Percentiles rank a stretch among this genome's conserved stretches.
Evolutionary conservation across 2,113 vertebrate species (phyloP).

Genomic region (Zootoca vivipara): DNA sequence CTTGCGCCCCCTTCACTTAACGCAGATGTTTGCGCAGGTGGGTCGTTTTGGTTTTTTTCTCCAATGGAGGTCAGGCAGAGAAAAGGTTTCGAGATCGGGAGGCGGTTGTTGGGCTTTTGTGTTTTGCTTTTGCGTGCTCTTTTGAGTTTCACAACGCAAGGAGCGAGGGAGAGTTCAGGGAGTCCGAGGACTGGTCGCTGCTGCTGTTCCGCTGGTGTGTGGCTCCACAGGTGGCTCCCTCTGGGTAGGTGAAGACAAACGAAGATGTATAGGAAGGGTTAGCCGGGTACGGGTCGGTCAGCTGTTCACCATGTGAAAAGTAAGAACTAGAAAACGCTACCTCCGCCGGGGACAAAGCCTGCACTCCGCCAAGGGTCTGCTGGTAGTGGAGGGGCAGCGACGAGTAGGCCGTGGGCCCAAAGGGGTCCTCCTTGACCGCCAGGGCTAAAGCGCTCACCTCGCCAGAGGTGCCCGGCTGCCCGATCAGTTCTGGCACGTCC

Average conservation of each 20-base stretch:
- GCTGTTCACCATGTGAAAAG: conserved; percentile 86
- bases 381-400: conserved; percentile 74
- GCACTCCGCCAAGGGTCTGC: conserved; percentile 75
- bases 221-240: conserved; percentile 91
- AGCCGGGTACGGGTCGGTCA: conserved; percentile 84
- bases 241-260: conserved; percentile 99
- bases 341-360: conserved; percentile 80
- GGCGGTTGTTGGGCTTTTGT: no score
- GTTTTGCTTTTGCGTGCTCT: neutral
- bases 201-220: conserved; percentile 93
- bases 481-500: conserved; percentile 73
- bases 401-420: conserved; percentile 80
- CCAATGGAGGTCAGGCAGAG: no score
- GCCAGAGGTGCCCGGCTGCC: conserved; percentile 38
- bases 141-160: conserved; percentile 87
- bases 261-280: conserved; percentile 96
- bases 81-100: neutral
- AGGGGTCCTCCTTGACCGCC: conserved; percentile 86
- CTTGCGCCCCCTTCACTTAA: neutral
- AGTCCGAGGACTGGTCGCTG: conserved; percentile 94
- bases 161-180: conserved; percentile 94
- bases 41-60: neutral
- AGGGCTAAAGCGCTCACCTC: conserved; percentile 76
- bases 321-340: conserved; percentile 89
- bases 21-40: neutral